Conservation (phyloP, 2,888 invertebrate genomes). For the Mimumesa dahlbomi region DNA sequence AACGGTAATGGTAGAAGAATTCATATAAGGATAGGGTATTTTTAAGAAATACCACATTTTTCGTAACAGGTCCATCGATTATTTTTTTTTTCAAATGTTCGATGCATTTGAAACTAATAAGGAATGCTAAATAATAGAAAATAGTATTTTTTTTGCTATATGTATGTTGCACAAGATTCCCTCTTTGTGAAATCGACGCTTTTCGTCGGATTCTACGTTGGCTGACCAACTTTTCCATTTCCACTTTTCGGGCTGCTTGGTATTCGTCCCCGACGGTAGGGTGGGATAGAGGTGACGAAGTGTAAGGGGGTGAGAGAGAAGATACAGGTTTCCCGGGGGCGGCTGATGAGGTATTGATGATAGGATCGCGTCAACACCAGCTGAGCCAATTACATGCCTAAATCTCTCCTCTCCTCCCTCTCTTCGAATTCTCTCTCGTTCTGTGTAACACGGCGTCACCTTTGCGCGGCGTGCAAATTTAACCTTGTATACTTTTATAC, state of each 20-base stretch:
- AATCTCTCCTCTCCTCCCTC: constrained; percentile 75
- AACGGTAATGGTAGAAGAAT: too few species aligned
- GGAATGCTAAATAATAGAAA: too few species aligned
- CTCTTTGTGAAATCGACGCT: too few species aligned
- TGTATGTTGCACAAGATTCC: too few species aligned
- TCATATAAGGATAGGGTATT: too few species aligned
- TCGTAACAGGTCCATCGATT: too few species aligned
- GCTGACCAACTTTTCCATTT: constrained; percentile 46
- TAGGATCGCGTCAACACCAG: constrained; percentile 84
- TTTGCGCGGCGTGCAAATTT: neutral
- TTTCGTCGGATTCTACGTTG: too few species aligned
- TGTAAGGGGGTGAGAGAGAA: constrained; percentile 43
- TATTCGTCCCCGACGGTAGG: constrained; percentile 56
- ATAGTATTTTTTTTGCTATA: too few species aligned
- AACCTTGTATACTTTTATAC: too few species aligned
- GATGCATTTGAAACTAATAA: too few species aligned
- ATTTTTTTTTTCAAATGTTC: too few species aligned
- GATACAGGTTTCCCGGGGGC: constrained; percentile 79
- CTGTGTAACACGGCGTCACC: constrained; percentile 14
- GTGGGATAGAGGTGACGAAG: constrained; percentile 34
- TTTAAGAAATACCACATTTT: too few species aligned
- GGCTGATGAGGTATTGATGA: constrained; percentile 85
- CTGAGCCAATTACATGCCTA: constrained; percentile 84
- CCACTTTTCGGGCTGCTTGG: constrained; percentile 53
- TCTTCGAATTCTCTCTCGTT: constrained; percentile 46